phyloP scores from a whole-genome alignment of 2,888 invertebrate species.

The Pyralis farinalis region DNA sequence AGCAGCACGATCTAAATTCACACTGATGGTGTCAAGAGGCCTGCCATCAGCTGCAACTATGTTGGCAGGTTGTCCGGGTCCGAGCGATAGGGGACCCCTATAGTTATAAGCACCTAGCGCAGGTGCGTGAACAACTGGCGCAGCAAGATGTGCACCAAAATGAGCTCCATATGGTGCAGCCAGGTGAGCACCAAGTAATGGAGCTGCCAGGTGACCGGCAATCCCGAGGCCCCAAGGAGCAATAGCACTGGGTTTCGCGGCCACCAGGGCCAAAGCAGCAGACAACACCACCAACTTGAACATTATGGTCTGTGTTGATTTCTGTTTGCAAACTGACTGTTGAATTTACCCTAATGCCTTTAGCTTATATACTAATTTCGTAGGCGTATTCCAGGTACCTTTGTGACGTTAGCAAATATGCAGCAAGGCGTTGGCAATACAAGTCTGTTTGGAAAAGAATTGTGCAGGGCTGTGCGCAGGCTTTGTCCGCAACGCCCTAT shows the following conservation, averaged over 20 bases:
- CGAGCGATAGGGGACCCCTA: conserved; percentile 66
- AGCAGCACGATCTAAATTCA: conserved; percentile 67
- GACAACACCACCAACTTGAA: conserved; percentile 83
- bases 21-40: conserved; percentile 69
- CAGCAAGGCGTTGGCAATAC: conserved; percentile 56
- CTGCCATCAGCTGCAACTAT: conserved; percentile 68
- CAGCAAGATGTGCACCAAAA: conserved; percentile 34
- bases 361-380: conserved; percentile 63
- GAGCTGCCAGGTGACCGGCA: conserved; percentile 12
- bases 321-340: conserved; percentile 59
- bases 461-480: conserved; percentile 34
- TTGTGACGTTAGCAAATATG: conserved; percentile 61
- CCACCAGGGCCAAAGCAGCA: conserved; percentile 80
- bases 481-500: conserved; percentile 13
- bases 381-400: conserved; percentile 67
- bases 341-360: conserved; percentile 38
- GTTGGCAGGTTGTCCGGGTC: conserved; percentile 68
- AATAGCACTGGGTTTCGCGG: conserved; percentile 63
- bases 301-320: conserved; percentile 79
- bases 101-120: conserved; percentile 58
- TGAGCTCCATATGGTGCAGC: conserved; percentile 44
- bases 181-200: conserved; percentile 28
- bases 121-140: conserved; percentile 40
- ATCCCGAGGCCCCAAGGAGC: conserved; percentile 21
- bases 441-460: conserved; percentile 42